These are phyloP conservation scores for Pelodytes ibericus DNA, from an alignment of 2,797 vertebrate species.

Conservation along the genomic window DNA sequence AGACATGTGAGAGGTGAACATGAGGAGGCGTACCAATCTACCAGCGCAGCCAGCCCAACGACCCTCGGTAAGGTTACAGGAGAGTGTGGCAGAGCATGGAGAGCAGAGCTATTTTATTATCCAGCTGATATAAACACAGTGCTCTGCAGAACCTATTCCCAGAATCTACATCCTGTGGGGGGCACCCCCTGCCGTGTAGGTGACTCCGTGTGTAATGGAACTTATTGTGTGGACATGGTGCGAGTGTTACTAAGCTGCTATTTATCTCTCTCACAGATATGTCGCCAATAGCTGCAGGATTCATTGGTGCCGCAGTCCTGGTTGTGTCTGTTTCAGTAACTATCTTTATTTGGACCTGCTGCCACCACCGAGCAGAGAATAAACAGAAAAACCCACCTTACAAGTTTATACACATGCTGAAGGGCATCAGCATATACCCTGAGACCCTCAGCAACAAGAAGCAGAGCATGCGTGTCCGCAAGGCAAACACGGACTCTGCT, in stretches of 20 bases:
- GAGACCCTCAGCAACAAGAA: constrained; percentile 91
- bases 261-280: constrained; percentile 76
- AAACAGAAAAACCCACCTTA: constrained; percentile 79
- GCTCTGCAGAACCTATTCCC: too few relatives aligned
- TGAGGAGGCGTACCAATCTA: background rate
- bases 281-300: constrained; percentile 91
- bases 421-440: constrained; percentile 96
- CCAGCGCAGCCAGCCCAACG: too few relatives aligned
- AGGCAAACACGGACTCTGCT: constrained; percentile 52
- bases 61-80: too few relatives aligned
- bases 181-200: too few relatives aligned
- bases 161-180: too few relatives aligned
- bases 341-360: constrained; percentile 91
- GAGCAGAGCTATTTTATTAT: too few relatives aligned
- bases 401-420: constrained; percentile 97
- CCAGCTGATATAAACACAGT: too few relatives aligned
- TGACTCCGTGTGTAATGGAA: too few relatives aligned
- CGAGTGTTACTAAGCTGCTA: background rate
- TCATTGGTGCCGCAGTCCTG: constrained; percentile 90
- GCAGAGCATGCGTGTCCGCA: constrained; percentile 79
- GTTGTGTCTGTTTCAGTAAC: constrained; percentile 85
- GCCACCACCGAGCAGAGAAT: constrained; percentile 84
- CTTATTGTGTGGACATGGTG: too few relatives aligned
- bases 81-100: too few relatives aligned
- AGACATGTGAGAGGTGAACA: too few relatives aligned